Conservation (phyloP, 2,797 vertebrate species). For the Mormyrus hasselquistii region DNA sequence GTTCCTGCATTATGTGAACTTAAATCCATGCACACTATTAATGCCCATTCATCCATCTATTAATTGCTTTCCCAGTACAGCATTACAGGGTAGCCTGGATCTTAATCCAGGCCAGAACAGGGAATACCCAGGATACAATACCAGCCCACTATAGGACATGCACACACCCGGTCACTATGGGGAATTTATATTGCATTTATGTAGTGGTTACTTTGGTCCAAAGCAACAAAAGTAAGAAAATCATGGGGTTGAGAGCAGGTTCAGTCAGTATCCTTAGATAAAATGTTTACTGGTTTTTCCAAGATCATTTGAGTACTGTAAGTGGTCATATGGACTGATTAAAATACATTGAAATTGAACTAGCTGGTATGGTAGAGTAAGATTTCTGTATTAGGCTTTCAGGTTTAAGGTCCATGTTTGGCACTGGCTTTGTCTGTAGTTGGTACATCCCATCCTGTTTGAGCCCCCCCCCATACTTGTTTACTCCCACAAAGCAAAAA, state of each 20-base stretch:
- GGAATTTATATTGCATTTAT: background rate
- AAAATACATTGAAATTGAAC: background rate
- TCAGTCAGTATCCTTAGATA: background rate
- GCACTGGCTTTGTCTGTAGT: background rate
- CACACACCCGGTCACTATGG: background rate
- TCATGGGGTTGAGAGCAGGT: background rate
- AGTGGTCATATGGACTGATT: background rate
- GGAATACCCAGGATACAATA: too few relatives aligned
- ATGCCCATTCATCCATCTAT: background rate
- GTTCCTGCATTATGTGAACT: background rate
- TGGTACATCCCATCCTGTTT: background rate
- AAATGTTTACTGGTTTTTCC: background rate
- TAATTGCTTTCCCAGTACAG: background rate
- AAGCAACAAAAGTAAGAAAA: background rate
- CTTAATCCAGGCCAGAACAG: background rate
- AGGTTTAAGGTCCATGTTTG: background rate
- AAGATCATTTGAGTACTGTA: background rate
- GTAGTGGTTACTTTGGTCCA: background rate
- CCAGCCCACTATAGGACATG: background rate
- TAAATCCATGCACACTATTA: background rate
- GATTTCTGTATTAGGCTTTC: background rate
- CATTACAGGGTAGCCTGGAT: background rate
- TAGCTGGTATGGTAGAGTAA: background rate
- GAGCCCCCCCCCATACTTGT: background rate
- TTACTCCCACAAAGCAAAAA: background rate